Evolutionary conservation across 2,797 vertebrate genomes (phyloP), one percentile per base, ranked within the genome.

Genomic region (Epinephelus awoara): DNA sequence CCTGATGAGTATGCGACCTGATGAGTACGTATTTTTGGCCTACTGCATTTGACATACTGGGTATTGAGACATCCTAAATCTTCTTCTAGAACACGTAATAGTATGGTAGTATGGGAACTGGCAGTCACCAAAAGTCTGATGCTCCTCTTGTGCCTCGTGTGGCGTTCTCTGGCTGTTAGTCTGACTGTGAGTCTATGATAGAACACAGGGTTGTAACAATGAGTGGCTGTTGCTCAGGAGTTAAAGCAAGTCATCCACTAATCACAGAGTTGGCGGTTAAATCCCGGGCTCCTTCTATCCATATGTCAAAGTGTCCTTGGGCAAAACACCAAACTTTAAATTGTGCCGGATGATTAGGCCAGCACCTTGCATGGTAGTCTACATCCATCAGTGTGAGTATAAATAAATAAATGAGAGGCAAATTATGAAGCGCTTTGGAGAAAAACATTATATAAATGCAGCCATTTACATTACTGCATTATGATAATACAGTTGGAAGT

Each of bases 401-500:
- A 34, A 34, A 34, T 15, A 55, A 64, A 63, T 64, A 40, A 40
- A 66, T 40, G 8, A 47, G 10, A 54, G 38, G 64, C 25, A 52
- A 76, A 34, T 34, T 34, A 8, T 34, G 8, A 34, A 34, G 34
- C 2, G 7, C 7, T 34, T 34, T 34, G 34, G 7, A 8, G 34
- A 58, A 67, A 67, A 59, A 17, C 1, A 2, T n/a, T 27, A 21
- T 44, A 12, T 66, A 42, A 50, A 67, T 42, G 18, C 27, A 57
- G 12, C 21, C 29, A 11, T 58, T 42, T 58, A 11, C 2, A 57
- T 65, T 49, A n/a, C 12, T 42, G 57, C 40, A 47, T 54, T 5
- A 68, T 68, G 49, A 10, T 55, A 47, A 68, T 76, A 18, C 23
- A 13, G 23, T 75, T 65, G 49, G 40, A 57, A 58, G 11, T 58